These are phyloP conservation scores for Minunthozetes semirufus DNA, from an alignment of 2,888 invertebrate genomes.

Conservation along the genomic window DNA sequence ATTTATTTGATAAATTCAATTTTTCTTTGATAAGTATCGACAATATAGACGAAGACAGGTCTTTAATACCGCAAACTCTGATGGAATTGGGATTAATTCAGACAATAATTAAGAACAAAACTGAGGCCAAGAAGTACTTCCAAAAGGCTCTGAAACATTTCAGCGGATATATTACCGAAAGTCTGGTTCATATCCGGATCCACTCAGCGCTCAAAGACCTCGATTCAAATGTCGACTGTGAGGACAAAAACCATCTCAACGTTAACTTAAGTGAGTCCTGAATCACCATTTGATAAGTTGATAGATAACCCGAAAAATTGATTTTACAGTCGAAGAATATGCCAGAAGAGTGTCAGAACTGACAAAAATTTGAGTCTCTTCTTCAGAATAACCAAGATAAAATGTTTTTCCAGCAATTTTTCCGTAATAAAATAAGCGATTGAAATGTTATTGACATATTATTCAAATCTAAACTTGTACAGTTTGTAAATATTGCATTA, in stretches of 20 bases:
- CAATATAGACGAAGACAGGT: neutral
- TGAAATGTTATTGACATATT: no score
- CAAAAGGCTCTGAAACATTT: neutral
- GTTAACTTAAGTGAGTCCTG: neutral
- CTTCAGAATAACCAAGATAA: no score
- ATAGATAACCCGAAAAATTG: neutral
- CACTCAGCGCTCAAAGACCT: neutral
- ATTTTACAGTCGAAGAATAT: neutral
- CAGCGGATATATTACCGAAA: neutral
- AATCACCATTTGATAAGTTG: neutral
- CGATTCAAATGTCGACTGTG: neutral
- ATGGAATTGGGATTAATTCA: slow-evolving; percentile 14
- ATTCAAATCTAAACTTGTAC: no score
- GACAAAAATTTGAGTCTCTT: neutral
- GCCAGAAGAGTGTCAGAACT: neutral
- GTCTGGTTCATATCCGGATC: neutral
- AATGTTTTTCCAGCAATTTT: no score
- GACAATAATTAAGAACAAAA: neutral
- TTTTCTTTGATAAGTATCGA: neutral
- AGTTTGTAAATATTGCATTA: no score
- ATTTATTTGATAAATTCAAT: neutral
- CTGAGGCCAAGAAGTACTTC: neutral
- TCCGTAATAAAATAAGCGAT: no score
- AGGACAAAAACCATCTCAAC: neutral
- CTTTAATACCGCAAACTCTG: neutral